Base-by-base conservation (phyloP, 2,113 vertebrate species). In the Neomonachus schauinslandi region DNA sequence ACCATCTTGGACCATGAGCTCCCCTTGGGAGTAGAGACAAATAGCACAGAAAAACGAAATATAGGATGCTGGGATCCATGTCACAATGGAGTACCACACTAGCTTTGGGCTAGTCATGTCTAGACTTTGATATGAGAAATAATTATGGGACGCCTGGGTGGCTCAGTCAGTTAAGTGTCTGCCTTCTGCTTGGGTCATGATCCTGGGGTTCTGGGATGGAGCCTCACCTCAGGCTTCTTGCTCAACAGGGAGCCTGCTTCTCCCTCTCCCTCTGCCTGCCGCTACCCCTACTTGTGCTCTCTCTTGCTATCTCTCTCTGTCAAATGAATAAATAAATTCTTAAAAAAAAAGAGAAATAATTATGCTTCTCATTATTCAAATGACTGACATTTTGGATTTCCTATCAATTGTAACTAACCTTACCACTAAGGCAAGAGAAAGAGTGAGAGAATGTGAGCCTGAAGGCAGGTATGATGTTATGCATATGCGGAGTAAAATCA, bases 31-130 rank as follows among this genome's bases (percentile, higher is more conserved):
- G 61, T 4, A 69, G 19, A 89, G 21, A 49, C 33, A 82, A 1
- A 15, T 7, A 72, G 0, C 8, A 11, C 36, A 33, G 33, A 39
- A 85, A 61, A 53, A 39, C 22, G 11, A 53, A 24, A 93, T 36
- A 6, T 24, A 95, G 28, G 13, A 46, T 28, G 1, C n/a, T 69
- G 26, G 19, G 19, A 19, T 76, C 19, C n/a, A 4, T 49, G 65
- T 53, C 39, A 33, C 5, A 2, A 13, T 46, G 18, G 26, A n/a
- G 4, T n/a, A 31, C 7, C 8, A 31, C 0, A 0, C 7, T 71
- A 22, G 28, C 9, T 42, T 28, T 49, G 61, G 46, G 24, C 14
- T 36, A 7, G 7, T 0, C 19, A 1, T 39, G 42, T 9, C 12
- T 53, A 33, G 31, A 71, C 33, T 33, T 82, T 22, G 4, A 19